Conservation (phyloP, 2,797 vertebrate species). For the Oceanodroma leucorhoa region DNA sequence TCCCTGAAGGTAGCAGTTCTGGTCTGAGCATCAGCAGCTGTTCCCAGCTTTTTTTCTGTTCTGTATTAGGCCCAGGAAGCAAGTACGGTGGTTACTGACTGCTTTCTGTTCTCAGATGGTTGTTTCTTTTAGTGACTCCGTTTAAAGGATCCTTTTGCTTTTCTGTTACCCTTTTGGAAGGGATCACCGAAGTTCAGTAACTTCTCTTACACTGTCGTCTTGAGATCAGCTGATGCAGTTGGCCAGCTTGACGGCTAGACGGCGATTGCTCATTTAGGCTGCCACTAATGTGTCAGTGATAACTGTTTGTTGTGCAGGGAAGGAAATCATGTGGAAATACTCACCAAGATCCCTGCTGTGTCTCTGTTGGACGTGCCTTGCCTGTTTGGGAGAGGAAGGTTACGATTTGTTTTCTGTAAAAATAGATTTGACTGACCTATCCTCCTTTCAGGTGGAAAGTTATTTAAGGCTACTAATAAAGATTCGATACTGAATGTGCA, state of each 20-base stretch:
- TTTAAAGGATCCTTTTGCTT: background rate
- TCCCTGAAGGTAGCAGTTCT: background rate
- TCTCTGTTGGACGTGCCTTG: background rate
- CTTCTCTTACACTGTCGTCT: background rate
- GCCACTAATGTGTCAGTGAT: background rate
- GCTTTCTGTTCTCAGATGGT: background rate
- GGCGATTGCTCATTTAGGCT: background rate
- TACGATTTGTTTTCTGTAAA: background rate
- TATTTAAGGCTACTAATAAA: background rate
- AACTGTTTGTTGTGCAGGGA: background rate
- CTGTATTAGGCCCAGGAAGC: background rate
- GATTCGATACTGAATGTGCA: rapidly evolving
- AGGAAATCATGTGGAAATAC: background rate
- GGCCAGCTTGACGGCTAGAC: background rate
- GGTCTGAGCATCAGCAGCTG: background rate
- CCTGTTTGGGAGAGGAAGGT: background rate
- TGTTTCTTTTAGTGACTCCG: background rate
- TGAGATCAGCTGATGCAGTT: background rate
- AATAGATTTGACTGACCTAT: background rate
- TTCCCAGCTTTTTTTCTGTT: background rate
- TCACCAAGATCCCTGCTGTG: background rate
- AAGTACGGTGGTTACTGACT: background rate
- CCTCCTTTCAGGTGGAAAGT: background rate
- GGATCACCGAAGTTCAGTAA: background rate
- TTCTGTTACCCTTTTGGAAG: background rate